These are phyloP conservation scores for Agelastica alni DNA, from an alignment of 2,888 invertebrate species.

Conservation along the genomic window DNA sequence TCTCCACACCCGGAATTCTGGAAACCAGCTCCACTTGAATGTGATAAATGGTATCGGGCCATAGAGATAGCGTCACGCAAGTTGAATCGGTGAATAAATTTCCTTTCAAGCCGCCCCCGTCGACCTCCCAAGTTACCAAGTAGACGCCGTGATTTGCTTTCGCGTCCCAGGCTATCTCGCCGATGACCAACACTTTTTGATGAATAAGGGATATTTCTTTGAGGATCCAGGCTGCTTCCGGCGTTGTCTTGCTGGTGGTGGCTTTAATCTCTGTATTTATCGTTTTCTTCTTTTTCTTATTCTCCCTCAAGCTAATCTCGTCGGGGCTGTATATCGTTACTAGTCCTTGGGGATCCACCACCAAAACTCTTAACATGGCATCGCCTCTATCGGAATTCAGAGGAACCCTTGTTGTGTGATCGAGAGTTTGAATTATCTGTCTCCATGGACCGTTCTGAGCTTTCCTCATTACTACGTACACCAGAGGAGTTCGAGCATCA, in stretches of 20 bases:
- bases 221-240: slow-evolving; percentile 64
- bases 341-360: slow-evolving; percentile 71
- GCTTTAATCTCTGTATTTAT: slow-evolving; percentile 60
- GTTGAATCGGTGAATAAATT: slow-evolving; percentile 82
- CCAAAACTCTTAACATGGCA: slow-evolving; percentile 68
- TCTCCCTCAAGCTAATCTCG: slow-evolving; percentile 60
- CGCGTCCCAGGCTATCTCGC: slow-evolving; percentile 75
- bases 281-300: slow-evolving; percentile 55
- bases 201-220: slow-evolving; percentile 73
- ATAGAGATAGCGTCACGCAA: slow-evolving; percentile 75
- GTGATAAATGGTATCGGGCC: slow-evolving; percentile 81
- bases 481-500: slow-evolving; percentile 62
- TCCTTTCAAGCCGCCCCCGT: slow-evolving; percentile 79
- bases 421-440: slow-evolving; percentile 69
- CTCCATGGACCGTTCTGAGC: slow-evolving; percentile 67
- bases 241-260: slow-evolving; percentile 59
- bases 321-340: slow-evolving; percentile 73
- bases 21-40: slow-evolving; percentile 75
- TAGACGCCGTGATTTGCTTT: slow-evolving; percentile 70
- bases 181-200: slow-evolving; percentile 72
- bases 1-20: slow-evolving; percentile 64
- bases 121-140: slow-evolving; percentile 83
- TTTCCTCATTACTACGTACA: slow-evolving; percentile 73
- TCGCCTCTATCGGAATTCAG: slow-evolving; percentile 64
- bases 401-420: slow-evolving; percentile 67